These are phyloP conservation scores for Caenorhabditis sp. DNA, from an alignment of 2,888 invertebrate species.

Conservation along the genomic window DNA sequence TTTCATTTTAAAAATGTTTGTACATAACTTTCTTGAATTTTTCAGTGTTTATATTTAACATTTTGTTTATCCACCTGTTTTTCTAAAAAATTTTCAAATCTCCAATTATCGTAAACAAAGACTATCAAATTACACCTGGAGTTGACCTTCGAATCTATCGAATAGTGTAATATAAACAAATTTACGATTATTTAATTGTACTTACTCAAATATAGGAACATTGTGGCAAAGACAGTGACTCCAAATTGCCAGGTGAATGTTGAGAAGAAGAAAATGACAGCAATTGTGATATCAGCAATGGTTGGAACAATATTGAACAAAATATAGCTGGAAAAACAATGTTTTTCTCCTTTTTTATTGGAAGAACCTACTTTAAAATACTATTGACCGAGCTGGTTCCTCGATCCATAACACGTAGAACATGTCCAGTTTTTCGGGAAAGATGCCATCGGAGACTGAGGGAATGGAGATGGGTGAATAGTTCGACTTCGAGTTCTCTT, in stretches of 20 bases:
- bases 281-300: conserved; percentile 88
- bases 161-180: background rate
- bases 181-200: conserved; percentile 44
- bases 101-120: too few relatives aligned
- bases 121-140: background rate
- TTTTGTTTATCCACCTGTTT: too few relatives aligned
- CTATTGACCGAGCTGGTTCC: conserved; percentile 96
- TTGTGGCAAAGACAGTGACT: conserved; percentile 89
- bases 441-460: conserved; percentile 94
- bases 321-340: conserved; percentile 65
- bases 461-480: conserved; percentile 63
- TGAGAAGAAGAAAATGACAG: conserved; percentile 86
- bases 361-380: conserved; percentile 78
- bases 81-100: background rate
- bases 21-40: too few relatives aligned
- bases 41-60: too few relatives aligned
- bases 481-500: conserved; percentile 81
- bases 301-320: conserved; percentile 90
- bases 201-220: conserved; percentile 90
- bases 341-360: background rate
- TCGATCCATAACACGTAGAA: conserved; percentile 92
- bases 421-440: conserved; percentile 93
- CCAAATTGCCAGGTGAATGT: conserved; percentile 94
- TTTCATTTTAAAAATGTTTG: too few relatives aligned
- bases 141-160: too few relatives aligned